A percentile compares a stretch with the other conserved stretches of the same genome.
phyloP scores from a whole-genome alignment of 30 jellyfish, hydroid and myxozoan species.

The Aurelia aurita complex sp. Pacific region DNA sequence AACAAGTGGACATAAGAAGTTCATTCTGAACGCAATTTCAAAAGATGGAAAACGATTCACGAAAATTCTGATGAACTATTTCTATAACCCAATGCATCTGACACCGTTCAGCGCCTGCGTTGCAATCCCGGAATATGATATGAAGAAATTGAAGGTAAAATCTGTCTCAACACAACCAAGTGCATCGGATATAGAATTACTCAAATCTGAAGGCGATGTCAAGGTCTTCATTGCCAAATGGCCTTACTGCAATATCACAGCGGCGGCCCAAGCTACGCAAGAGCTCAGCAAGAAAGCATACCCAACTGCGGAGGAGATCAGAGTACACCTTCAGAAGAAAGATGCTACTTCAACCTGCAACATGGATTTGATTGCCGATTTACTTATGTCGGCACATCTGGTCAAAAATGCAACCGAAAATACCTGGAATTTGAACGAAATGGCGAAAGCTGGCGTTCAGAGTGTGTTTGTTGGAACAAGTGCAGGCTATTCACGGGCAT shows the following conservation, averaged over 20 bases:
- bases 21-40: conserved; percentile 39
- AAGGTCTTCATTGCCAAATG: conserved; percentile 69
- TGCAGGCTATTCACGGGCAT: conserved; percentile 56
- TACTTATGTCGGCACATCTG: conserved; percentile 58
- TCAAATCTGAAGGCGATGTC: conserved; percentile 10
- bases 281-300: conserved; percentile 71
- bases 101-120: conserved; percentile 65
- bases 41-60: conserved; percentile 50
- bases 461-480: conserved; percentile 73
- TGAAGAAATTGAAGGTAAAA: conserved; percentile 43
- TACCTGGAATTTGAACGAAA: conserved; percentile 31
- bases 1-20: conserved; percentile 50
- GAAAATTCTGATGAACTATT: conserved; percentile 49
- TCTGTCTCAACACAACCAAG: conserved; percentile 2
- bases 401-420: conserved; percentile 40
- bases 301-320: conserved; percentile 81
- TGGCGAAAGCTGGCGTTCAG: conserved; percentile 30
- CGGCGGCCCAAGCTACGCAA: conserved; percentile 67
- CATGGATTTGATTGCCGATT: conserved; percentile 31
- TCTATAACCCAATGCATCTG: conserved; percentile 37
- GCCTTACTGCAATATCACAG: conserved; percentile 75
- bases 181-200: conserved; percentile 34
- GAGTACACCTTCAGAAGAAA: conserved; percentile 18
- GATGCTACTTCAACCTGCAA: neutral
- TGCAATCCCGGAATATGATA: conserved; percentile 43